Percentiles rank a stretch among this genome's conserved stretches.
Conservation (phyloP, 2,888 invertebrate genomes). For the Magallana nippona region DNA sequence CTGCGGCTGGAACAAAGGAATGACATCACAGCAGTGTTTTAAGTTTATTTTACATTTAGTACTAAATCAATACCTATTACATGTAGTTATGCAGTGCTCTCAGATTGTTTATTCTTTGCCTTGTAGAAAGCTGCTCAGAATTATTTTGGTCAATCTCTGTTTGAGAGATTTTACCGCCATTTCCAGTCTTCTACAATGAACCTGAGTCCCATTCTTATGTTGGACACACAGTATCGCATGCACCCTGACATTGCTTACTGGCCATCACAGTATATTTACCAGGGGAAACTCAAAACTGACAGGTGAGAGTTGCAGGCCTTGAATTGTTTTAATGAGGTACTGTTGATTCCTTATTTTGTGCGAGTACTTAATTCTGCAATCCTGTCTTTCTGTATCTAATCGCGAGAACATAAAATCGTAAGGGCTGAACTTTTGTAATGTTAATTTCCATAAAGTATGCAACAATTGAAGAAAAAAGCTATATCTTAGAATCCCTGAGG, state of each 20-base stretch:
- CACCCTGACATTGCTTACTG: slow-evolving; percentile 89
- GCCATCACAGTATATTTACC: slow-evolving; percentile 89
- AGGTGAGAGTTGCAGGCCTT: slow-evolving; percentile 56
- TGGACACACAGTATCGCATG: slow-evolving; percentile 90
- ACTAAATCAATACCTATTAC: no score
- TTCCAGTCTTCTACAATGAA: slow-evolving; percentile 73
- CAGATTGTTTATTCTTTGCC: not conserved
- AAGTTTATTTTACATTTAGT: no score
- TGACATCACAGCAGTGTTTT: no score
- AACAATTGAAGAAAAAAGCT: no score
- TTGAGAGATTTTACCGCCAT: slow-evolving; percentile 86
- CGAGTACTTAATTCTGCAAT: no score
- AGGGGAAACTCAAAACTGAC: slow-evolving; percentile 80
- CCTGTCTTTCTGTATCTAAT: no score
- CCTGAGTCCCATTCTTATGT: slow-evolving; percentile 65
- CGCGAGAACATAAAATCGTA: no score
- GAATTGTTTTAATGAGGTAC: not conserved
- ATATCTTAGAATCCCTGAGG: no score
- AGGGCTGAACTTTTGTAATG: no score
- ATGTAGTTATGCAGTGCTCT: no score
- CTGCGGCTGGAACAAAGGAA: no score
- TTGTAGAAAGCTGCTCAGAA: slow-evolving; percentile 86
- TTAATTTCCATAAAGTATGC: no score
- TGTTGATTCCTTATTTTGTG: not conserved
- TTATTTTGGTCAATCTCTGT: slow-evolving; percentile 88